phyloP scores from a whole-genome alignment of 2,797 vertebrate genomes.

The Lepidocolaptes lacrymiger region DNA sequence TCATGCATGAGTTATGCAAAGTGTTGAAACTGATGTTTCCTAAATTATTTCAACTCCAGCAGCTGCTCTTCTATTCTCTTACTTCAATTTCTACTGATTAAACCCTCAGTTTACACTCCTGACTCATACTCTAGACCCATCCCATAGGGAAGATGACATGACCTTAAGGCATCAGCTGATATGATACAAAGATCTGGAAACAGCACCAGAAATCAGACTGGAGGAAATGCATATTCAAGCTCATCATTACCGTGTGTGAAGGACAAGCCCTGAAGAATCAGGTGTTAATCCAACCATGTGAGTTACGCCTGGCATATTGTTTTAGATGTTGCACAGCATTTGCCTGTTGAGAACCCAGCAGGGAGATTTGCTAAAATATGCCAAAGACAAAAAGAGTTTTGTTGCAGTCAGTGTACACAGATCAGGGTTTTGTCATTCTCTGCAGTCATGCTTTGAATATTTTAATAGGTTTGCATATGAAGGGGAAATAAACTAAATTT shows the following conservation, averaged over 20 bases:
- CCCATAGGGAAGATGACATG: neutral
- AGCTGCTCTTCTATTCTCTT: neutral
- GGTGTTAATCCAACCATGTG: neutral
- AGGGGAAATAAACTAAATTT: neutral
- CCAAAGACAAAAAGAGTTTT: neutral
- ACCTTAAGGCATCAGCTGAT: neutral
- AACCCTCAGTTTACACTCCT: conserved; percentile 2
- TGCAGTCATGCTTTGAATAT: neutral
- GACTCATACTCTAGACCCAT: neutral
- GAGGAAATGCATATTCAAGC: neutral
- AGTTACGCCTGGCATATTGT: neutral
- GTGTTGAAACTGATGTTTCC: neutral
- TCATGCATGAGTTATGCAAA: neutral
- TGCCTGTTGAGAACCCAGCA: neutral
- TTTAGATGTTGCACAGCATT: neutral
- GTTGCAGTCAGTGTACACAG: neutral
- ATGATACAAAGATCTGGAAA: neutral
- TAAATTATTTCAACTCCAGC: neutral
- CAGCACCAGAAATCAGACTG: neutral
- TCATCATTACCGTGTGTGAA: neutral
- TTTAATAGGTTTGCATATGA: neutral
- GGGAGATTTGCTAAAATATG: neutral
- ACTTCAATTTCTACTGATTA: neutral
- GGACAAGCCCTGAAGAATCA: neutral
- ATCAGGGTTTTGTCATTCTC: neutral